Evolutionary conservation across 2,797 vertebrate species (phyloP).

Genomic region (Rachycentron canadum): DNA sequence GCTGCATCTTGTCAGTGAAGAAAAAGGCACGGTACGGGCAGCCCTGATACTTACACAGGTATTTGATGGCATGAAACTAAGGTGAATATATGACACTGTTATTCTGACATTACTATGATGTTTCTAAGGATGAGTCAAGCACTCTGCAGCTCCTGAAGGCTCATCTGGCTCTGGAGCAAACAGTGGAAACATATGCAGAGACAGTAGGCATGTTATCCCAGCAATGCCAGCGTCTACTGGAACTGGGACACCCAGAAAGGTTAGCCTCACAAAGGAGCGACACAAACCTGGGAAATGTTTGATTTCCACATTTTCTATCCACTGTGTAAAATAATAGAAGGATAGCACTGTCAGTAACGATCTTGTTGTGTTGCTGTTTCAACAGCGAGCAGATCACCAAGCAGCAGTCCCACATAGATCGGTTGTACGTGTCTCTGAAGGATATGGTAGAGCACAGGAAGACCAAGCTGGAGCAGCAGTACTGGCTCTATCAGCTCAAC

Average conservation of each 20-base stretch:
- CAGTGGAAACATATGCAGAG: slow-evolving; percentile 92
- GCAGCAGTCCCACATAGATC: slow-evolving; percentile 95
- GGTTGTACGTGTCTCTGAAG: slow-evolving; percentile 93
- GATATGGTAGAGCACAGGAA: slow-evolving; percentile 94
- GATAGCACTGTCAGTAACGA: background rate
- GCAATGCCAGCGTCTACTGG: slow-evolving; percentile 90
- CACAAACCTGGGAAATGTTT: background rate
- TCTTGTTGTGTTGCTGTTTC: slow-evolving; percentile 10
- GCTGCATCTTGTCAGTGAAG: slow-evolving; percentile 92
- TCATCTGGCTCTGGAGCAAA: slow-evolving; percentile 92
- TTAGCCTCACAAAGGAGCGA: background rate
- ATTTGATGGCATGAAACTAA: background rate
- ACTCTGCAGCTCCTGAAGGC: slow-evolving; percentile 93
- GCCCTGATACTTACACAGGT: background rate
- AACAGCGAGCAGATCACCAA: slow-evolving; percentile 90
- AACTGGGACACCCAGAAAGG: slow-evolving; percentile 93
- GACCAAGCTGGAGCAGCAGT: slow-evolving; percentile 92
- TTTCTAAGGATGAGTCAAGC: slow-evolving; percentile 89
- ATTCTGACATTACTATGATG: background rate
- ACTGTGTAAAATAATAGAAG: background rate
- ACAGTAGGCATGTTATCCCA: slow-evolving; percentile 91
- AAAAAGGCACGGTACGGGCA: slow-evolving; percentile 89
- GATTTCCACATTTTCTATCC: background rate
- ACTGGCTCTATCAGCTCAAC: slow-evolving; percentile 94
- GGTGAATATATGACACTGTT: background rate